Percentiles rank a stretch among this genome's conserved stretches.
phyloP scores from a whole-genome alignment of 2,797 vertebrate species.

The Cuniculus paca region DNA sequence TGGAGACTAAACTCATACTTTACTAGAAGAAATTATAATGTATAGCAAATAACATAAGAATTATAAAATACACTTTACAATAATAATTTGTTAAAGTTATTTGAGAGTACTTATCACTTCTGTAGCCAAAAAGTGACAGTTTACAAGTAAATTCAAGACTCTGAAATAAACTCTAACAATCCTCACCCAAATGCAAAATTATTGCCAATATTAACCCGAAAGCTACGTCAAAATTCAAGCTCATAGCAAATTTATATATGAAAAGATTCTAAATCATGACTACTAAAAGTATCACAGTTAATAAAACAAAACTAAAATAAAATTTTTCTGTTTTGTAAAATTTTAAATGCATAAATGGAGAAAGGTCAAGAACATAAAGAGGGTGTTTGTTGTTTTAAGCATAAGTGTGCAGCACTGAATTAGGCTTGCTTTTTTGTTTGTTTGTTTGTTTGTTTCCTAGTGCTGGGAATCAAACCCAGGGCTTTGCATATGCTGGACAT shows the following conservation, averaged over 20 bases:
- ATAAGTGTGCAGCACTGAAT: not conserved
- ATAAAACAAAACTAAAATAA: slow-evolving; percentile 41
- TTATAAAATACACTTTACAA: slow-evolving; percentile 16
- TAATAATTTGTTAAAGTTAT: slow-evolving; percentile 1
- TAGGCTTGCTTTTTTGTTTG: not conserved
- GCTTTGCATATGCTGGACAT: not conserved
- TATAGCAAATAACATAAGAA: not conserved
- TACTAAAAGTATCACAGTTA: slow-evolving; percentile 41
- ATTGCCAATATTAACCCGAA: not conserved
- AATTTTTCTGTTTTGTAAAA: too few relatives aligned
- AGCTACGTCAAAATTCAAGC: not conserved
- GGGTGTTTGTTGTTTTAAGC: slow-evolving; percentile 65
- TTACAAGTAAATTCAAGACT: not conserved
- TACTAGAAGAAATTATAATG: slow-evolving; percentile 20
- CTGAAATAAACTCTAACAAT: not conserved
- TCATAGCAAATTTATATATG: not conserved
- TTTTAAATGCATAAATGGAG: not conserved
- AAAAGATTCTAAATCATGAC: not conserved
- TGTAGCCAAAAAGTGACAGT: not conserved
- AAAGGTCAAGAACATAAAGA: slow-evolving; percentile 56
- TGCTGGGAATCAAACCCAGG: not conserved
- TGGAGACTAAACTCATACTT: not conserved
- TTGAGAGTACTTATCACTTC: not conserved
- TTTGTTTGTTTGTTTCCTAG: not conserved
- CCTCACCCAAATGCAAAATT: slow-evolving; percentile 27